Base-by-base conservation (phyloP, 2,797 vertebrate species). In the Kryptolebias ocellatus region DNA sequence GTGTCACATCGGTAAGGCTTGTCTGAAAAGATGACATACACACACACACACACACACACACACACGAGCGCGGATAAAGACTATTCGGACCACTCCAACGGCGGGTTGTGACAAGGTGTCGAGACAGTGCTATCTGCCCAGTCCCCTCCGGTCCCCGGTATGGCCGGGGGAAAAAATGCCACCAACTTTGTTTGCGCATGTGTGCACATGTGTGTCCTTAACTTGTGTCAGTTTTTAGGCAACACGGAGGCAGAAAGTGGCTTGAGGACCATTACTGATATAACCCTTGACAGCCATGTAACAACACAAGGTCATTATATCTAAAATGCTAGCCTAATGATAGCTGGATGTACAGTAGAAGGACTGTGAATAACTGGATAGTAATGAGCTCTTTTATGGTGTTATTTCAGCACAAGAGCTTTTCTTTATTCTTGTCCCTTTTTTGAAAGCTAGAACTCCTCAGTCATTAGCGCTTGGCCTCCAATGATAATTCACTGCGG, bases 191-290 rank as follows among this genome's bases (percentile, higher is more conserved):
- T 42, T 42, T 42, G 39, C 11, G 39, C 39, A 12, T 42, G 51
- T 60, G 39, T 65, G 64, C 2, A 11, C 49, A 39, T 37, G 63
- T 55, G 76, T 81, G 82, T 76, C 72, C 80, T 66, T 34, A 66
- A 67, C 71, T 73, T 79, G 69, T 73, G 76, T 81, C 67, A 69
- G 61, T 78, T 83, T 83, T 80, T 60, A 60, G 18, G 75, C 76
- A 55, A 76, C 79, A 68, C 71, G 59, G 73, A 79, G 77, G 83
- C 76, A 76, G 31, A 67, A 67, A 46, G 71, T 70, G 72, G 74
- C 87, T 90, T 91, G 91, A 91, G 83, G 89, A 83, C 91, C 91
- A 93, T 94, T 94, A 94, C 89, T 76, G 85, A 89, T 88, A 94
- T 91, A 80, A 80, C 74, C 88, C 72, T 42, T 92, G 93, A 93